phyloP scores from a whole-genome alignment of 2,113 vertebrate genomes.

The Sigmodon hispidus region DNA sequence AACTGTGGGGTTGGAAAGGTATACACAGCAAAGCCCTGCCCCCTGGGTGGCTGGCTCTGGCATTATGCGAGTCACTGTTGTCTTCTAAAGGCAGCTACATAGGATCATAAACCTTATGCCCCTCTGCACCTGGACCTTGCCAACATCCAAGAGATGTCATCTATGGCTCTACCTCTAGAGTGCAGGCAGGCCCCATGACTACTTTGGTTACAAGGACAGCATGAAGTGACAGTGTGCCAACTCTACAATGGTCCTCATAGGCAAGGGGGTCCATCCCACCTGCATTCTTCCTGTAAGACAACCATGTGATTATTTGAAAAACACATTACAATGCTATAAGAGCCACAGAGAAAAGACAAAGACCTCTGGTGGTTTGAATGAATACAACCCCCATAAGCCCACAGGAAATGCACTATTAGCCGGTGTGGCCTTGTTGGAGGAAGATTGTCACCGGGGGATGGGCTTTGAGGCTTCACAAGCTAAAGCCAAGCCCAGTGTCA shows the following conservation, averaged over 20 bases:
- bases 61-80: neutral
- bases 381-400: neutral
- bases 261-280: neutral
- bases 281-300: neutral
- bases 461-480: too few relatives aligned
- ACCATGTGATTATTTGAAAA: neutral
- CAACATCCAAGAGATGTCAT: neutral
- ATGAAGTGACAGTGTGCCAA: neutral
- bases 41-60: neutral
- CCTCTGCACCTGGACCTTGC: accelerated
- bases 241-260: neutral
- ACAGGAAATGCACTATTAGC: neutral
- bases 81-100: neutral
- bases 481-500: too few relatives aligned
- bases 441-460: neutral
- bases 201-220: neutral
- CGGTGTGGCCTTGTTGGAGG: neutral
- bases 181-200: neutral
- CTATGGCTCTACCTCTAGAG: neutral
- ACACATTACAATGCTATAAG: neutral
- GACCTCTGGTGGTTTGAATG: neutral
- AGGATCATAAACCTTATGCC: neutral
- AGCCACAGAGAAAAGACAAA: neutral
- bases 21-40: neutral
- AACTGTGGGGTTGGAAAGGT: neutral